Percentiles rank a stretch among this genome's conserved stretches.
phyloP scores from a whole-genome alignment of 2,888 invertebrate species.

The Sarcophaga subvicina region DNA sequence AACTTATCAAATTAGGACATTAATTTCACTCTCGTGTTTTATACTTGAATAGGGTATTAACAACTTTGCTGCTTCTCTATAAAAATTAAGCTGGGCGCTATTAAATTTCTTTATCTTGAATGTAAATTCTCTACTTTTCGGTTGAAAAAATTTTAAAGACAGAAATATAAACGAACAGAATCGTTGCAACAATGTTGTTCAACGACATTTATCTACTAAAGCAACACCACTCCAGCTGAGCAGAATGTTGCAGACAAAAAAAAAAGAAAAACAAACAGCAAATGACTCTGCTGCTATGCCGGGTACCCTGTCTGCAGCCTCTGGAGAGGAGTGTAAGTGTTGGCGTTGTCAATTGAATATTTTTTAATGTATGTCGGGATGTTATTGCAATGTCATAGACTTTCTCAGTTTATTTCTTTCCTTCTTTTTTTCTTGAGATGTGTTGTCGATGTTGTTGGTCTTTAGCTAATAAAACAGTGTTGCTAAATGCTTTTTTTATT shows the following conservation, averaged over 20 bases:
- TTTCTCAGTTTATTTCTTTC: neutral
- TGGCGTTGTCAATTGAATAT: conserved; percentile 63
- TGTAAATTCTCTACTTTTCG: neutral
- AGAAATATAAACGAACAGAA: neutral
- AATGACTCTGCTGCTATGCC: conserved; percentile 22
- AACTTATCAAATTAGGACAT: too few species aligned
- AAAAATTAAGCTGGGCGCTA: too few species aligned
- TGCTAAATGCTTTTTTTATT: neutral
- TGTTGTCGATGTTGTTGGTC: conserved; percentile 14
- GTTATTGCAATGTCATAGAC: neutral
- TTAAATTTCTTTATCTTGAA: neutral
- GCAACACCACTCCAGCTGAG: neutral
- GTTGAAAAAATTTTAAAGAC: neutral
- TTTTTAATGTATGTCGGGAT: conserved; percentile 64
- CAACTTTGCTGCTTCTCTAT: too few species aligned
- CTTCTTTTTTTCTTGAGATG: neutral
- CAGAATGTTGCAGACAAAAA: neutral
- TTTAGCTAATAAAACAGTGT: conserved; percentile 3
- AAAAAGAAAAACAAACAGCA: neutral
- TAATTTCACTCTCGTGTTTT: too few species aligned
- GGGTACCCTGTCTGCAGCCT: conserved; percentile 13
- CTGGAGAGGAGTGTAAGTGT: conserved; percentile 34
- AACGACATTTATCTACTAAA: conserved; percentile 20
- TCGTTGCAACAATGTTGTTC: conserved; percentile 27
- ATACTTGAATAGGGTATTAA: too few species aligned